Evolutionary conservation across 2,888 invertebrate species (phyloP).

Genomic region (Harmothoe impar): DNA sequence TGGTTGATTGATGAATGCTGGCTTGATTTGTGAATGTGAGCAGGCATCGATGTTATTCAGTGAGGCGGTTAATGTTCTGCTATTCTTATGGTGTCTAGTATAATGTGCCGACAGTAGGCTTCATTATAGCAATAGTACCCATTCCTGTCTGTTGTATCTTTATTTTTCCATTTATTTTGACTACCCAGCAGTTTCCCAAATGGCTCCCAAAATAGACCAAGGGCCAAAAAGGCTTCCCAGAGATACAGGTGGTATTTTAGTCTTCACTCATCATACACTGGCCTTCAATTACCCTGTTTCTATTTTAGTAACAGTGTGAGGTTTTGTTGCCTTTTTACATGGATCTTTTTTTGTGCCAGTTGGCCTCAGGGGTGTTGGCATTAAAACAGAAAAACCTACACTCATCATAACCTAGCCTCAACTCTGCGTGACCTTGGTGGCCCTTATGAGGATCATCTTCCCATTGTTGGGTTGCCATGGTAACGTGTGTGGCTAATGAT

Average conservation of each 20-base stretch:
- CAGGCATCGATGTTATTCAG: neutral
- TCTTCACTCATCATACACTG: neutral
- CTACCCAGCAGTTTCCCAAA: neutral
- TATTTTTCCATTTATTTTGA: neutral
- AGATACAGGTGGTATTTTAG: neutral
- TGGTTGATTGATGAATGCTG: constrained; percentile 34
- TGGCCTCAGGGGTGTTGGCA: neutral
- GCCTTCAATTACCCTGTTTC: neutral
- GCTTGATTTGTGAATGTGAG: constrained; percentile 8
- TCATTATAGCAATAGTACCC: too few relatives aligned
- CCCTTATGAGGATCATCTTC: constrained; percentile 5
- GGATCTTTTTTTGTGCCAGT: neutral
- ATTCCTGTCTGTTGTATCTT: neutral
- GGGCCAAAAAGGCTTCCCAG: neutral
- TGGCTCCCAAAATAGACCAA: neutral
- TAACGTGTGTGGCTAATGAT: constrained; percentile 3
- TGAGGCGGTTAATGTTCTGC: neutral
- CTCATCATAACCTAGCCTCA: neutral
- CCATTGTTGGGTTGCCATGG: constrained; percentile 40
- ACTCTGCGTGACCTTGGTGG: constrained; percentile 4
- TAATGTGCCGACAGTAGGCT: too few relatives aligned
- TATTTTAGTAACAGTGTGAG: neutral
- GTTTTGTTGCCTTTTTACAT: too few relatives aligned
- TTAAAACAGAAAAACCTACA: neutral
- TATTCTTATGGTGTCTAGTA: constrained; percentile 10